Evolutionary conservation across 2,797 vertebrate species (phyloP).

Genomic region (Characodon lateralis): DNA sequence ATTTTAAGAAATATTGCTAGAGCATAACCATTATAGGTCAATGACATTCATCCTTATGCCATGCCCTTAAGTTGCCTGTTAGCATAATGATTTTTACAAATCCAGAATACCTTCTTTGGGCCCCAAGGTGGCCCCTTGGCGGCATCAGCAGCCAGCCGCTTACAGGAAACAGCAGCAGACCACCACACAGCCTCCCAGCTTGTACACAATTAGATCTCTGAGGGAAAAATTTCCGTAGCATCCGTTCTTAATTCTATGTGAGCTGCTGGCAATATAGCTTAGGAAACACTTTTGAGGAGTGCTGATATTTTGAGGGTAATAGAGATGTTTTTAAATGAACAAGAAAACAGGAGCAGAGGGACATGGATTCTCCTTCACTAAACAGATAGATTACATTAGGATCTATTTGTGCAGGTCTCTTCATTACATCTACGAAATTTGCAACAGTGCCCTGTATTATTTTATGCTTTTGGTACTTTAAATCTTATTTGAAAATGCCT

Average conservation of each 20-base stretch:
- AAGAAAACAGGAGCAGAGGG: conserved; percentile 23
- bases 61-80: conserved; percentile 33
- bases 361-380: background rate
- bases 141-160: conserved; percentile 19
- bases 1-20: background rate
- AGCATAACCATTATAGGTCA: conserved; percentile 17
- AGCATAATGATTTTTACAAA: conserved; percentile 41
- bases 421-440: no score
- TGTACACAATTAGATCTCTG: conserved; percentile 61
- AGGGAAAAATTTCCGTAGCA: conserved; percentile 49
- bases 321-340: conserved; percentile 18
- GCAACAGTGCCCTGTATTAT: conserved; percentile 3
- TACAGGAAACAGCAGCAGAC: conserved; percentile 38
- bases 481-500: background rate
- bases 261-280: conserved; percentile 23
- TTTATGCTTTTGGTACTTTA: background rate
- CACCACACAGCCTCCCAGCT: conserved; percentile 45
- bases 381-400: conserved; percentile 24
- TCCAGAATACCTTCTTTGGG: conserved; percentile 46
- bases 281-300: conserved; percentile 19
- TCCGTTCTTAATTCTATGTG: conserved; percentile 33
- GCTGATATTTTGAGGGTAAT: conserved; percentile 22
- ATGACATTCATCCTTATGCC: conserved; percentile 20
- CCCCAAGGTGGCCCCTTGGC: conserved; percentile 56
- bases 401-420: conserved; percentile 20